These are phyloP conservation scores for Nymphicus hollandicus DNA, from an alignment of 2,113 vertebrate genomes.

Conservation along the genomic window DNA sequence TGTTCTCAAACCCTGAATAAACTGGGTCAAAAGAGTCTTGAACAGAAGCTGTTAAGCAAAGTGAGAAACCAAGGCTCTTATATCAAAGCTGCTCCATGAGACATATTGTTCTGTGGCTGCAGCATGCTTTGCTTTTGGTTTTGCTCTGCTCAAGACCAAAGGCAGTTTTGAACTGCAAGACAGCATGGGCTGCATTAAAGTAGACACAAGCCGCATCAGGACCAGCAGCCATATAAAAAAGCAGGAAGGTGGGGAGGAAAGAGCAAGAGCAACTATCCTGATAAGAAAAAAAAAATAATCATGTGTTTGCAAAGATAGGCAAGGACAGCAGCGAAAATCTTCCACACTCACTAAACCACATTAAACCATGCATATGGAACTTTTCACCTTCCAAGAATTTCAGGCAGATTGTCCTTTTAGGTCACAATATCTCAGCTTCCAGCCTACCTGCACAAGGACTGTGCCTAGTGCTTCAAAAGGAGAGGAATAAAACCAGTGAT, in stretches of 20 bases:
- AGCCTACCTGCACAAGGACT: not conserved
- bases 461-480: not conserved
- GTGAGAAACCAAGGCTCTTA: not conserved
- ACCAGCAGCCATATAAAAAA: not conserved
- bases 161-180: not conserved
- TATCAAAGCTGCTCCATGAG: not conserved
- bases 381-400: not conserved
- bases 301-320: not conserved
- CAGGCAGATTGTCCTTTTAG: not conserved
- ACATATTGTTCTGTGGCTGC: not conserved
- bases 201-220: not conserved
- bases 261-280: not conserved
- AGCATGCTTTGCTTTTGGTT: not conserved
- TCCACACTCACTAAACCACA: not conserved
- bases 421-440: not conserved
- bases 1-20: not conserved
- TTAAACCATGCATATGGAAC: accelerated
- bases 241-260: not conserved
- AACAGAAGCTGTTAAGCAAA: slow-evolving; percentile 19
- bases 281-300: not conserved
- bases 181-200: not conserved
- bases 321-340: not conserved
- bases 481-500: not conserved
- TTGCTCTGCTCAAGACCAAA: not conserved
- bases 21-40: slow-evolving; percentile 8